Evolutionary conservation across 2,113 vertebrate species (phyloP).

Genomic region (Neodontobutis hainanensis): DNA sequence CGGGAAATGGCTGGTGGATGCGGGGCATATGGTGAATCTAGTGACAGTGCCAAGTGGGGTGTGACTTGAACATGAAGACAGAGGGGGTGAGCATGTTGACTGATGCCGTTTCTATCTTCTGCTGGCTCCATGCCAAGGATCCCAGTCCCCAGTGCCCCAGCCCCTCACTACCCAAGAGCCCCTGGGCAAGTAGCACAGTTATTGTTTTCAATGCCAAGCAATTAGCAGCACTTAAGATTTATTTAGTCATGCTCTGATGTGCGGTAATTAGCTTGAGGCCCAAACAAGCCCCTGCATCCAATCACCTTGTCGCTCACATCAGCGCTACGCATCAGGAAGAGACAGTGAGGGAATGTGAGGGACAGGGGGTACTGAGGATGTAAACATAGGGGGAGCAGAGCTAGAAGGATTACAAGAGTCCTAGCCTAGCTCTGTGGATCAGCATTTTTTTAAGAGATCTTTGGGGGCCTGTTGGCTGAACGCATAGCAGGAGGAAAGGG

Average conservation of each 20-base stretch:
- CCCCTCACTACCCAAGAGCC: slow-evolving; percentile 63
- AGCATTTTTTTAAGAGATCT: slow-evolving; percentile 83
- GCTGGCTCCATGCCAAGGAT: slow-evolving; percentile 77
- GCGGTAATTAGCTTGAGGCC: slow-evolving; percentile 82
- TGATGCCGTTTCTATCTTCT: slow-evolving; percentile 68
- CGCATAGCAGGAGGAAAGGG: slow-evolving; percentile 77
- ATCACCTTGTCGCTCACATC: slow-evolving; percentile 58
- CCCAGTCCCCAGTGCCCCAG: slow-evolving; percentile 64
- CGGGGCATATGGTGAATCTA: slow-evolving; percentile 59
- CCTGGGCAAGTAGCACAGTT: slow-evolving; percentile 77
- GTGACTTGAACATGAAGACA: slow-evolving; percentile 60
- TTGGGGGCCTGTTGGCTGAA: slow-evolving; percentile 81
- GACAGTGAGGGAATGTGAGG: slow-evolving; percentile 67
- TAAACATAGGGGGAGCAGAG: slow-evolving; percentile 46
- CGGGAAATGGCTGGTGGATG: slow-evolving; percentile 43
- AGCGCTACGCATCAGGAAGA: slow-evolving; percentile 63
- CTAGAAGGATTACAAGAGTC: slow-evolving; percentile 70
- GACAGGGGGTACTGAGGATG: slow-evolving; percentile 44
- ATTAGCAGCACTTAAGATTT: slow-evolving; percentile 83
- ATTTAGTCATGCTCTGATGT: slow-evolving; percentile 84
- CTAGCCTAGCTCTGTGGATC: slow-evolving; percentile 74
- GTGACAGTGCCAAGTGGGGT: slow-evolving; percentile 66
- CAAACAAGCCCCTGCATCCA: slow-evolving; percentile 68
- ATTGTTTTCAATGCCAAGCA: slow-evolving; percentile 83
- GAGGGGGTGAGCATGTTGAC: slow-evolving; percentile 54